Conservation (phyloP, 2,888 invertebrate genomes). For the Itoplectis maculator region DNA sequence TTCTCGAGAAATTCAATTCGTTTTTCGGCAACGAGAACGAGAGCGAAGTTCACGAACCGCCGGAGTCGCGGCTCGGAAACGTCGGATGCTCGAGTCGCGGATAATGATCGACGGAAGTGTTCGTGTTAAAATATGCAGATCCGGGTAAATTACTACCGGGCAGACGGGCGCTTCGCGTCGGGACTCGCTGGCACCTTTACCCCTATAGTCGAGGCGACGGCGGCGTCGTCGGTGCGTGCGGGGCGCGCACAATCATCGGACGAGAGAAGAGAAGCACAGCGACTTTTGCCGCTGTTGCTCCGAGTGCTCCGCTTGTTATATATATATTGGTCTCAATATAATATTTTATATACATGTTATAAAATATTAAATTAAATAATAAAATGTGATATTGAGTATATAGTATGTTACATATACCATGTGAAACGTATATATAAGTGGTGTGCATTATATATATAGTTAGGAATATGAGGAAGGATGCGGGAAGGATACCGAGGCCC, state of each 20-base stretch:
- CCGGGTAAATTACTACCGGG: conserved; percentile 81
- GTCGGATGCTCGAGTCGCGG: conserved; percentile 68
- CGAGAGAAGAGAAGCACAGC: conserved; percentile 44
- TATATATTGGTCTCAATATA: conserved; percentile 15
- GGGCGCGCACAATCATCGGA: conserved; percentile 55
- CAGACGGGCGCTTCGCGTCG: conserved; percentile 70
- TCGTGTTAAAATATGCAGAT: conserved; percentile 84
- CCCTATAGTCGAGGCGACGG: conserved; percentile 57
- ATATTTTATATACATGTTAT: neutral
- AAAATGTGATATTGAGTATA: no score
- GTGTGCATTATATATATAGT: neutral
- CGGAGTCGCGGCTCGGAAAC: conserved; percentile 43
- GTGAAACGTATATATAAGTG: no score
- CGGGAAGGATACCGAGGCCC: conserved; percentile 60
- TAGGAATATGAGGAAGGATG: conserved; percentile 52
- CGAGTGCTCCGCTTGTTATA: conserved; percentile 31
- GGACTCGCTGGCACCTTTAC: conserved; percentile 75
- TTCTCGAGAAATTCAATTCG: neutral
- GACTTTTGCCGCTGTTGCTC: conserved; percentile 14
- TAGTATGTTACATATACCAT: no score
- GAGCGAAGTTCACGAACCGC: conserved; percentile 10
- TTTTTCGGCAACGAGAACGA: neutral
- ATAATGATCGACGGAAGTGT: conserved; percentile 84
- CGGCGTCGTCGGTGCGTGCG: conserved; percentile 34
- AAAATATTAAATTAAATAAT: no score